phyloP scores from a whole-genome alignment of 1,140 invertebrate species.

The Spodoptera litura region DNA sequence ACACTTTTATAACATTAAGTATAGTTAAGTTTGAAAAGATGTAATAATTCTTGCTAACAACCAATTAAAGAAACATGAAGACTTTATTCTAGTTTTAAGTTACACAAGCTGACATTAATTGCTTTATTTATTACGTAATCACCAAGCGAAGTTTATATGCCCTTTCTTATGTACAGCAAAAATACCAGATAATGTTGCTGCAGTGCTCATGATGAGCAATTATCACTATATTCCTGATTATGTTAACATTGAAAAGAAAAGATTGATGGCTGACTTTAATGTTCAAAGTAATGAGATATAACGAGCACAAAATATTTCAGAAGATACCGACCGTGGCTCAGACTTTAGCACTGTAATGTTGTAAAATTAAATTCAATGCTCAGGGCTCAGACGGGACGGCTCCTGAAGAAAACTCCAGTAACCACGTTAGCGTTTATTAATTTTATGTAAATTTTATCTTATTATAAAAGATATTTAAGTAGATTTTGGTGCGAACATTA shows the following conservation, averaged over 20 bases:
- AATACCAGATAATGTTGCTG: no score
- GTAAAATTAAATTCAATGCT: not conserved
- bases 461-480: no score
- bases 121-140: constrained; percentile 8
- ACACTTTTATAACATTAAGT: not conserved
- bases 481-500: no score
- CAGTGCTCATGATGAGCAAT: not conserved
- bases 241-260: constrained; percentile 8
- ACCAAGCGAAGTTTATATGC: not conserved
- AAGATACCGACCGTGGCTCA: not conserved
- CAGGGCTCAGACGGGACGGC: not conserved
- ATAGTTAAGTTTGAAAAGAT: not conserved
- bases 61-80: not conserved
- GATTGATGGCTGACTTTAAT: constrained; percentile 20
- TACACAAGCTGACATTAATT: not conserved
- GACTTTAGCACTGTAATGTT: not conserved
- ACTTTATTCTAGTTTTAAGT: not conserved
- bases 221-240: not conserved
- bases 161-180: no score
- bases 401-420: constrained; percentile 15
- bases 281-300: not conserved
- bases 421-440: not conserved
- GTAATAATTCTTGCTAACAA: not conserved
- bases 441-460: not conserved
- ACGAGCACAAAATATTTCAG: not conserved